These are phyloP conservation scores for Octopus sinensis DNA, from an alignment of 1,140 invertebrate genomes.

Conservation along the genomic window DNA sequence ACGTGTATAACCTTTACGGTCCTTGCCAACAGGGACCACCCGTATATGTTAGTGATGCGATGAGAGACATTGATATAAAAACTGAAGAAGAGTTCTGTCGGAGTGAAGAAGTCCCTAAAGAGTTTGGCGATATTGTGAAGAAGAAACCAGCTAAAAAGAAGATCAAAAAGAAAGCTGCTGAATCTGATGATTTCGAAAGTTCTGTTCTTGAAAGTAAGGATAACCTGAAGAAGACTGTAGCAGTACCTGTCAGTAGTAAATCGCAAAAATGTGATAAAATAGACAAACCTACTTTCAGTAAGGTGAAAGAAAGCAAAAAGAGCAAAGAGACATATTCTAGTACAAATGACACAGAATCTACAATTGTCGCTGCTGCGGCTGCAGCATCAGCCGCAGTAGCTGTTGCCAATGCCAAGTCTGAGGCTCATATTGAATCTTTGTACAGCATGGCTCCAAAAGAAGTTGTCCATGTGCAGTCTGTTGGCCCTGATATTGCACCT, in stretches of 20 bases:
- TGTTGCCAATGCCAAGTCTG: not conserved
- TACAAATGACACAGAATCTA: not conserved
- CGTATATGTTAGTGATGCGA: too few relatives aligned
- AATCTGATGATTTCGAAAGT: conserved; percentile 16
- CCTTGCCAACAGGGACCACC: too few relatives aligned
- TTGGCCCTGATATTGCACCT: too few relatives aligned
- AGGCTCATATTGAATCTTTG: not conserved
- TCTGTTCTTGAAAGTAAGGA: too few relatives aligned
- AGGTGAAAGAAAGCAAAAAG: not conserved
- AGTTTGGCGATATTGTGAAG: conserved; percentile 25
- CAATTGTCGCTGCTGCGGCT: not conserved
- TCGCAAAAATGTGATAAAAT: conserved; percentile 14
- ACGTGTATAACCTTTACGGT: too few relatives aligned
- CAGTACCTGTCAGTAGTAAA: not conserved
- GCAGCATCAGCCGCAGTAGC: not conserved
- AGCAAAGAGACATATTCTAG: not conserved
- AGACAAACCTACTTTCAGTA: conserved; percentile 1
- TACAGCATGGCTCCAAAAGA: too few relatives aligned
- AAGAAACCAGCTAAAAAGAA: conserved; percentile 37
- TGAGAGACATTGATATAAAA: too few relatives aligned
- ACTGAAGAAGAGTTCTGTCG: too few relatives aligned
- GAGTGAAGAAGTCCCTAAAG: not conserved
- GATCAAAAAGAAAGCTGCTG: conserved; percentile 25
- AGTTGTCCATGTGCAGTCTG: too few relatives aligned
- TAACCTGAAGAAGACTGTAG: not conserved